Conservation (phyloP, 2,797 vertebrate species). For the Ciconia nigra region DNA sequence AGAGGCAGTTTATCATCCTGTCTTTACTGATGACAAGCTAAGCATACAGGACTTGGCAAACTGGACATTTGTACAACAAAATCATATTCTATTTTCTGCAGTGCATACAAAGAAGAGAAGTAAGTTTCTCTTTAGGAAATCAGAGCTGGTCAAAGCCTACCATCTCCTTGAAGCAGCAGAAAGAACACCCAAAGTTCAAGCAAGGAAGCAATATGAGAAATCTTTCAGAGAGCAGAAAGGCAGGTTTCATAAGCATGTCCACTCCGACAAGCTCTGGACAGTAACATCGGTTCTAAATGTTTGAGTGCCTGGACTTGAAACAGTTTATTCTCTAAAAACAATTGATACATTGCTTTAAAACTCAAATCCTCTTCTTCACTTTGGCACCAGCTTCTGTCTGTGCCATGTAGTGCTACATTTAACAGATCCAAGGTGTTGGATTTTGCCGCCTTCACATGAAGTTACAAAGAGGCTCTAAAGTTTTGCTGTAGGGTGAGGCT, state of each 20-base stretch:
- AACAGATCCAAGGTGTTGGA: neutral
- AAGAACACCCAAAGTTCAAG: neutral
- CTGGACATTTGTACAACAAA: constrained; percentile 2
- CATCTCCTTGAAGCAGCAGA: neutral
- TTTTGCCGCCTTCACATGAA: neutral
- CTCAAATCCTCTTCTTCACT: neutral
- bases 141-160: neutral
- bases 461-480: neutral
- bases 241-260: neutral
- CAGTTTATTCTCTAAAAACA: constrained; percentile 1
- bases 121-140: neutral
- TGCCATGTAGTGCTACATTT: neutral
- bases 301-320: neutral
- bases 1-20: neutral
- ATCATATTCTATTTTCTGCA: neutral
- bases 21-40: constrained; percentile 21
- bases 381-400: neutral
- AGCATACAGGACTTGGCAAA: constrained; percentile 38
- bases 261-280: neutral
- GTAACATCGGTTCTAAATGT: neutral
- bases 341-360: neutral
- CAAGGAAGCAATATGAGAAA: neutral
- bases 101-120: neutral
- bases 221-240: constrained; percentile 7
- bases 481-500: neutral